These are phyloP conservation scores for Phymatocera aterrima DNA, from an alignment of 2,888 invertebrate genomes.

Conservation along the genomic window DNA sequence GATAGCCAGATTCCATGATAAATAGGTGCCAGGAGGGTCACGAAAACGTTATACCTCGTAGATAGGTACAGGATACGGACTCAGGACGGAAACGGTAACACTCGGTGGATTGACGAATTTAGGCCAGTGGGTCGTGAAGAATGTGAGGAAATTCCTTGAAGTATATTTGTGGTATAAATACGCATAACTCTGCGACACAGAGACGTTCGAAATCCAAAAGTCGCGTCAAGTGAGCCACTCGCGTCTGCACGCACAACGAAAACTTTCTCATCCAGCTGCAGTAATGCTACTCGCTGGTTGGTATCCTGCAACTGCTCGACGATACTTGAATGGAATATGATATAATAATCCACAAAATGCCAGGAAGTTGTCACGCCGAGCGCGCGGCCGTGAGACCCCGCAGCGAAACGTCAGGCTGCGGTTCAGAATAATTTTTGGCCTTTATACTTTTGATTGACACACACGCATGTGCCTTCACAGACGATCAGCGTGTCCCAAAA, in stretches of 20 bases:
- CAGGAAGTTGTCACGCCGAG: constrained; percentile 27
- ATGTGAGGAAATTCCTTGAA: not conserved
- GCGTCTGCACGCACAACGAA: not conserved
- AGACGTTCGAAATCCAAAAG: not conserved
- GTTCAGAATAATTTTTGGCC: constrained; percentile 59
- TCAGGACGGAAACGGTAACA: not conserved
- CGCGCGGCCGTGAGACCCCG: not conserved
- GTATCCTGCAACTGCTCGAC: not conserved
- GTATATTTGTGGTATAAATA: no score
- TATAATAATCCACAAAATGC: constrained; percentile 21
- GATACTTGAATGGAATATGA: no score
- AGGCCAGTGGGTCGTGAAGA: not conserved
- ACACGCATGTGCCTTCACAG: constrained; percentile 65
- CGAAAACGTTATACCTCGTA: not conserved
- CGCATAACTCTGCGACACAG: not conserved
- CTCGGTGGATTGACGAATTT: not conserved
- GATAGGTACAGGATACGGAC: no score
- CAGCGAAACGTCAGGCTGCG: not conserved
- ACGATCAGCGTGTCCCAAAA: constrained; percentile 62
- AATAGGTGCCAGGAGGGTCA: not conserved
- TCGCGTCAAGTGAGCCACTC: not conserved
- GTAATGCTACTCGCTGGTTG: not conserved
- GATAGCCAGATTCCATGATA: constrained; percentile 4
- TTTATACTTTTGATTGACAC: constrained; percentile 67
- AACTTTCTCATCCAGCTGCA: constrained; percentile 10